Base-by-base conservation (phyloP, 2,888 invertebrate genomes). In the Helleia helle region DNA sequence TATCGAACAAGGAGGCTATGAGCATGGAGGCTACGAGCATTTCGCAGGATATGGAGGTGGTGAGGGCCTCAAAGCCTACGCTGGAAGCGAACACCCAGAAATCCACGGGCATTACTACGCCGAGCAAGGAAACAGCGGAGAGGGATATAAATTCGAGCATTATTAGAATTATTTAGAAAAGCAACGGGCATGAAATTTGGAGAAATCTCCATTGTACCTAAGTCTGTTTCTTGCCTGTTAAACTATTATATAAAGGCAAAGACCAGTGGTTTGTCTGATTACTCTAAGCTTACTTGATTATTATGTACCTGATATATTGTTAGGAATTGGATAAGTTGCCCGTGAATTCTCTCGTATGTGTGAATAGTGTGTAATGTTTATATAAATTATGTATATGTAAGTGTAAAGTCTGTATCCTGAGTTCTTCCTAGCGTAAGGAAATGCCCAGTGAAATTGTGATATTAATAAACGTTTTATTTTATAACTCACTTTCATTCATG, bases 401-500 rank as follows among this genome's bases (percentile, higher is more conserved):
- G 40, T 44, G 36, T 42, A 24, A 24, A n/a, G 30, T 5, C 12
- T 28, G 24, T 46, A 54, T 46, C 42, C 36, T 40, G 48, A 34
- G 43, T 40, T 40, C 38, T 40, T 39, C 27, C 42, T 52, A 58
- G 54, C 60, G 58, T 52, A 61, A 56, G 65, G 62, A 50, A 65
- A 67, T 71, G 73, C 69, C 74, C 70, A 71, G 76, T 72, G 67
- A 74, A 80, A 75, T 72, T 83, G 83, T 84, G 83, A 84, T 83
- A 84, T 80, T 75, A 83, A 73, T 75, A 77, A 76, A 56, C 57
- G 54, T 68, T 71, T 68, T 59, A 49, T 54, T 36, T 42, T 9
- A 30, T 38, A 24, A 30, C 8, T 7, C 14, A 24, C 26, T 27
- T 36, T 41, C 17, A 24, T 43, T 43, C 8, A 34, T 9, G 34